Evolutionary conservation across 1,140 invertebrate species (phyloP), one percentile per base, ranked within the genome.

Genomic region (Drosophila asahinai): DNA sequence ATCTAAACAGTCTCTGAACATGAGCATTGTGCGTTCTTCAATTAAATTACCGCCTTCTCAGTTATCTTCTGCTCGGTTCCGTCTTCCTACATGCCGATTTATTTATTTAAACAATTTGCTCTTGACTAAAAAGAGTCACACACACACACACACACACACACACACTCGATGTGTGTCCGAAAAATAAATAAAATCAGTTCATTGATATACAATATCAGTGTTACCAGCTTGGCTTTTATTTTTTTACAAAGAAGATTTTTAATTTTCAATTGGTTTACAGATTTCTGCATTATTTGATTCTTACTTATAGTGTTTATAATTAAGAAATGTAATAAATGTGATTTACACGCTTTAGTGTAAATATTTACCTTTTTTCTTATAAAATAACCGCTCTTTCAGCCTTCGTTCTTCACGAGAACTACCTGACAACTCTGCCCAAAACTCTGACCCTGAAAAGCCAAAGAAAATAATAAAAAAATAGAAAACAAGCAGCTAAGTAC

Each of bases 31-130:
- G 22, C 55, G 33, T 48, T 45, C 40, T 45, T 75, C 40, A 77
- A 59, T 77, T 64, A 73, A 64, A 64, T 55, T 54, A 48, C n/a
- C 36, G 25, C 11, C 17, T 27, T 51, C 30, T 52, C 19, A 15
- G 30, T 51, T 27, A 19, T 30, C 30, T 52, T 25, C 17, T 40
- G 17, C 5, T 45, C 45, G 58, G 63, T 74, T 80, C 68, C 68
- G 48, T 77, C 76, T 80, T 64, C 70, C 77, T 62, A 68, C 58
- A 76, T 66, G 67, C 64, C 65, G 51, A 73, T 90, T 86, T 90
- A 90, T 89, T 89, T 89, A 86, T 82, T 90, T 86, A 86, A 89
- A 89, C 81, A 86, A 90, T 90, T 89, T 82, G 78, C 71, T 71
- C 64, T 71, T 62, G 61, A 71, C 77, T 81, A 64, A 89, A 79